phyloP scores from a whole-genome alignment of 2,888 invertebrate species.

The Ophioninae sp. region DNA sequence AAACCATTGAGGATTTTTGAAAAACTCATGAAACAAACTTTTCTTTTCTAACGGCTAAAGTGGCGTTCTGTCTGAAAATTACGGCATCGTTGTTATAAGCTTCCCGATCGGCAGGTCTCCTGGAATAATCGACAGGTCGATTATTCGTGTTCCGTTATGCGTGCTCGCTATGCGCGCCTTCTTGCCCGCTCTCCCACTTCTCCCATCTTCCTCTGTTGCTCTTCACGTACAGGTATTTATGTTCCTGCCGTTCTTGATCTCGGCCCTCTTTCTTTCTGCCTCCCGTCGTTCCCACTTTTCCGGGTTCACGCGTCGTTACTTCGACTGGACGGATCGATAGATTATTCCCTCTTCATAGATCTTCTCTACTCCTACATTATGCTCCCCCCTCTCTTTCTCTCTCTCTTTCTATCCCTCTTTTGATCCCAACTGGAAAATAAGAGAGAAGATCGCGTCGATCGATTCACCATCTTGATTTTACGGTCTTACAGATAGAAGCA shows the following conservation, averaged over 20 bases:
- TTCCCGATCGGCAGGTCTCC: constrained; percentile 53
- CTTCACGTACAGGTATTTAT: constrained; percentile 35
- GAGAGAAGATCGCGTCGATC: constrained; percentile 45
- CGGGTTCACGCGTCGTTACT: constrained; percentile 72
- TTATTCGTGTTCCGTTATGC: constrained; percentile 72
- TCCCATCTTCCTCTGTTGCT: not conserved
- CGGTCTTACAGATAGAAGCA: constrained; percentile 69
- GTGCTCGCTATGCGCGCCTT: constrained; percentile 53
- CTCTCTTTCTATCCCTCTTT: too few relatives aligned
- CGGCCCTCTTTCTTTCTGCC: constrained; percentile 13
- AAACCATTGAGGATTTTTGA: too few relatives aligned
- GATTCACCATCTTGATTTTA: constrained; percentile 66
- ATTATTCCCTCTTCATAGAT: constrained; percentile 48
- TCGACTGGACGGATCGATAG: constrained; percentile 64
- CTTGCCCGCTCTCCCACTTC: constrained; percentile 9
- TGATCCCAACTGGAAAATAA: constrained; percentile 3
- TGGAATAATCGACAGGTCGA: constrained; percentile 67
- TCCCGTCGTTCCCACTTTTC: constrained; percentile 66
- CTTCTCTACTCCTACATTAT: constrained; percentile 10
- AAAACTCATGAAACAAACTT: too few relatives aligned
- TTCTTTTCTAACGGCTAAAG: too few relatives aligned
- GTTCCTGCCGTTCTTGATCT: constrained; percentile 43
- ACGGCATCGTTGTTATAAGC: too few relatives aligned
- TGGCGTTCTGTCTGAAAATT: too few relatives aligned
- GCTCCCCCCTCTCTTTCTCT: too few relatives aligned